Evolutionary conservation across 2,797 vertebrate genomes (phyloP).

Genomic region (Tenualosa ilisha): DNA sequence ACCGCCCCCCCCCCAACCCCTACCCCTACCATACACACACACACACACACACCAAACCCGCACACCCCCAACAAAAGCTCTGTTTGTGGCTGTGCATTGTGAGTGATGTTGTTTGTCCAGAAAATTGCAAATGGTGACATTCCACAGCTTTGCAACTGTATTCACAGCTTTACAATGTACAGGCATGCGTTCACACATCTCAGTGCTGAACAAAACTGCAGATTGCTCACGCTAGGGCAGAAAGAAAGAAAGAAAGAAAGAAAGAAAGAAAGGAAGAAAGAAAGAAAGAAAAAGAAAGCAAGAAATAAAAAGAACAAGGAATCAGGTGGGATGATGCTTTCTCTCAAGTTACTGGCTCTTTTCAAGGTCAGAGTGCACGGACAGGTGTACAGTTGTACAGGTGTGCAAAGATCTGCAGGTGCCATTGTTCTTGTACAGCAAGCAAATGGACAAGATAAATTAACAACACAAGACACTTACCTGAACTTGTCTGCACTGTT

Average conservation of each 20-base stretch:
- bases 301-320: background rate
- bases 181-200: conserved; percentile 65
- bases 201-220: conserved; percentile 60
- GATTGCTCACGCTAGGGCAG: conserved; percentile 56
- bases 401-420: too few species aligned
- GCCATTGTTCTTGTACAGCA: background rate
- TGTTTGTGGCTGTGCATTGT: conserved; percentile 64
- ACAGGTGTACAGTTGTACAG: too few species aligned
- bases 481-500: conserved; percentile 77
- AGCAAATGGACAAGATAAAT: background rate
- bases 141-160: conserved; percentile 77
- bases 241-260: background rate
- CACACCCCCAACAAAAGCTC: conserved; percentile 26
- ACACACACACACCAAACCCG: background rate
- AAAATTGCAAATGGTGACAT: conserved; percentile 76
- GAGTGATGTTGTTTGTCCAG: conserved; percentile 63
- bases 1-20: background rate
- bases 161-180: conserved; percentile 66
- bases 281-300: background rate
- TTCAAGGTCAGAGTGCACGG: background rate
- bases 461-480: conserved; percentile 55
- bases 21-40: background rate
- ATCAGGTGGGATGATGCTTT: conserved; percentile 21
- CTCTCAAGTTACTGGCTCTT: background rate
- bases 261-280: background rate